Conservation (phyloP, 2,113 vertebrate genomes). For the Epinephelus fuscoguttatus region DNA sequence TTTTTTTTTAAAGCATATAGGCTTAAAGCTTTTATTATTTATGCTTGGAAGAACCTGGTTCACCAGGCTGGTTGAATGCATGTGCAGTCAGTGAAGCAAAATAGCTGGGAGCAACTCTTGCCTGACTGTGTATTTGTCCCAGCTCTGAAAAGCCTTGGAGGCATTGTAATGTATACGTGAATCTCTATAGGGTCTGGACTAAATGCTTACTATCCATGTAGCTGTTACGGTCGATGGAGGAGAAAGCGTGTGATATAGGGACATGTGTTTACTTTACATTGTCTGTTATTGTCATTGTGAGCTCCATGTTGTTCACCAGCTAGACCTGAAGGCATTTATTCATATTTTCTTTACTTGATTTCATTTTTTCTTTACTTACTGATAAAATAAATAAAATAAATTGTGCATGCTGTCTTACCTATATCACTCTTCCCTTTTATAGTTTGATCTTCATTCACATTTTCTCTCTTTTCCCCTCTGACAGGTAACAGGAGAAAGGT, state of each 20-base stretch:
- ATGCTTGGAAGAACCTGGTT: conserved; percentile 57
- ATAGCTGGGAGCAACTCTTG: conserved; percentile 45
- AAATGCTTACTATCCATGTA: conserved; percentile 20
- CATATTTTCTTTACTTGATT: neutral
- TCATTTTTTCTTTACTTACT: neutral
- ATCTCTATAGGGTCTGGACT: neutral
- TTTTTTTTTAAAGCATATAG: conserved; percentile 14
- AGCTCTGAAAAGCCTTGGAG: conserved; percentile 13
- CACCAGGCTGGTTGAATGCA: conserved; percentile 39
- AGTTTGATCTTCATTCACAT: neutral
- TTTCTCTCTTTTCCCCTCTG: neutral
- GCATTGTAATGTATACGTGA: conserved; percentile 25
- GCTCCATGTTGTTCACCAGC: conserved; percentile 26
- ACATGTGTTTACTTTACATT: neutral
- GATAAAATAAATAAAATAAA: neutral
- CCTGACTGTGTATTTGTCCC: conserved; percentile 64
- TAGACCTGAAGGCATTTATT: conserved; percentile 9
- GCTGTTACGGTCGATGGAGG: neutral
- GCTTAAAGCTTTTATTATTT: conserved; percentile 53
- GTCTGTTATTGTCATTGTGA: neutral
- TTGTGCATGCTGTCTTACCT: neutral
- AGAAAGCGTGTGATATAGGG: neutral
- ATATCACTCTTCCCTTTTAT: neutral
- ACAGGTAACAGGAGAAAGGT: conserved; percentile 88
- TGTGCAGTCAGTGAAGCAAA: conserved; percentile 58